These are phyloP conservation scores for Pristiophorus japonicus DNA, from an alignment of 2,113 vertebrate genomes.

Conservation along the genomic window DNA sequence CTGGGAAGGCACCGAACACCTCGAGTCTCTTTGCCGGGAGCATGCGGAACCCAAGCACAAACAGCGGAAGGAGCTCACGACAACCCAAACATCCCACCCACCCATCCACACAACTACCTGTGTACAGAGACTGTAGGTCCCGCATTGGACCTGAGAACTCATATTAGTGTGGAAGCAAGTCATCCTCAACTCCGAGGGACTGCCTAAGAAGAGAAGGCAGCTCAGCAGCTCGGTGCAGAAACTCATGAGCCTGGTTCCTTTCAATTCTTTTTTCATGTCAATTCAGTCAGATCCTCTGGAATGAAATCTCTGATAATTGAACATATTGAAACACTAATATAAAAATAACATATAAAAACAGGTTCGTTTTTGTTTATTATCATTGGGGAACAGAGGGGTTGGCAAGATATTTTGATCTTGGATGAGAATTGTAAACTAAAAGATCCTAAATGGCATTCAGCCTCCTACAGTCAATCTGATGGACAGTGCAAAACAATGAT, in stretches of 20 bases:
- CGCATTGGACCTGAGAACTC: too few species aligned
- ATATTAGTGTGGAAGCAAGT: too few species aligned
- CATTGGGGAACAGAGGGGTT: not conserved
- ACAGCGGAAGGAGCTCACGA: too few species aligned
- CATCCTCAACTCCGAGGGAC: too few species aligned
- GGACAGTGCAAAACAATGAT: not conserved
- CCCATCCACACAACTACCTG: too few species aligned
- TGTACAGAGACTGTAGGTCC: too few species aligned
- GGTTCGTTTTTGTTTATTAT: not conserved
- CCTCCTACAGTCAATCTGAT: not conserved
- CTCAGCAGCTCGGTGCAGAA: not conserved
- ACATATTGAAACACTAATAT: not conserved
- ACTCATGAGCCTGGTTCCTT: not conserved
- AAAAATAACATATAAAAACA: not conserved
- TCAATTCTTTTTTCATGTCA: not conserved
- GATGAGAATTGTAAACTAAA: not conserved
- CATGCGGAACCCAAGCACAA: too few species aligned
- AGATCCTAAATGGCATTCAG: not conserved
- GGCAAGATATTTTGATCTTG: not conserved
- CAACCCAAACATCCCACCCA: too few species aligned
- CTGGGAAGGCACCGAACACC: too few species aligned
- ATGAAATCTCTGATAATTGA: not conserved
- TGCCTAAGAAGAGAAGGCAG: too few species aligned
- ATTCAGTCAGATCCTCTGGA: not conserved
- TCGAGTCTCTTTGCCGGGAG: too few species aligned